Evolutionary conservation across 2,888 invertebrate genomes (phyloP), one percentile per base, ranked within the genome.

Genomic region (Drosophila fungiperda): DNA sequence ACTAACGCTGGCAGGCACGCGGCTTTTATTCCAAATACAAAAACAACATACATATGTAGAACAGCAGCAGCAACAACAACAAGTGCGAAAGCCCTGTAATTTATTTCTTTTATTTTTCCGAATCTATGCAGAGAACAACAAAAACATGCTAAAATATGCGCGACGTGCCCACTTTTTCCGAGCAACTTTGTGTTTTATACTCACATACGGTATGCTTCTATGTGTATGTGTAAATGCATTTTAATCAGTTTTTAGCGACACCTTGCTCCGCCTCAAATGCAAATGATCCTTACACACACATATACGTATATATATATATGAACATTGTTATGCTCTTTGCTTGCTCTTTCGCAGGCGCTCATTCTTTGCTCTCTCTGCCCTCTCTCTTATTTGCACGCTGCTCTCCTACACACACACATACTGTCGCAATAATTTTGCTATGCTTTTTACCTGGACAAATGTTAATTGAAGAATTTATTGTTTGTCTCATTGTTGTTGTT

Each of bases 381-480:
- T 26, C 73, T 50, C 65, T 68, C 55, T 55, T 38, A 55, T 63
- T 67, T 57, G 29, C 65, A 57, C 60, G 42, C 26, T 45, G 48
- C 66, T 57, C 78, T 72, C 52, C 42, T 35, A 60, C 6, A 59
- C 38, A 42, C 15, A 63, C 48, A 55, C 15, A 36, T 11, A 66
- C 23, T 40, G 20, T n/a, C 50, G 63, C 49, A 62, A 74, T 59
- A 78, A 71, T 79, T 80, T 77, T 68, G 80, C 67, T 76, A 66
- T 73, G 76, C 79, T 86, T 83, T 74, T 90, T 87, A 87, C 90
- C 90, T 87, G 86, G 75, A 87, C 77, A 88, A 87, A 89, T 89
- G 90, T 87, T 87, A 90, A 88, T 87, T 90, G 90, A 87, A 87
- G 90, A 87, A 90, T 87, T 90, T 90, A 90, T 87, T 87, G 89